Evolutionary conservation across 2,888 invertebrate genomes (phyloP).

Genomic region (Troides aeacus): DNA sequence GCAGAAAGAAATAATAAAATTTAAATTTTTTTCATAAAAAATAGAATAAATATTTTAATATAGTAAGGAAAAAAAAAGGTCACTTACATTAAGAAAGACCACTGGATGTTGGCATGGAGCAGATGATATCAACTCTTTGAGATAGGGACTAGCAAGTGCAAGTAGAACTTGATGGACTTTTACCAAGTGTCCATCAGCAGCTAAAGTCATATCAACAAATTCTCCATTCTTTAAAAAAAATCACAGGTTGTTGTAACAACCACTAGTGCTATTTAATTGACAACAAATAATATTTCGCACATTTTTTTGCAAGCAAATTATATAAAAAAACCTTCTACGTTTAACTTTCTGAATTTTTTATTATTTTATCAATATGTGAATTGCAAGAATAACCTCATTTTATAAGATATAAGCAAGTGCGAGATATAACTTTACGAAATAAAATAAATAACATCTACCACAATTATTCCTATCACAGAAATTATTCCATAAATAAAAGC

Average conservation of each 20-base stretch:
- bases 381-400: too few species aligned
- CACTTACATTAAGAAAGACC: constrained; percentile 71
- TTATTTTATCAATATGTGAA: too few species aligned
- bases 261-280: neutral
- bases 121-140: constrained; percentile 68
- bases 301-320: neutral
- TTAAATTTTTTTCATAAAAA: neutral
- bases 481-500: neutral
- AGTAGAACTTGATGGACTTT: constrained; percentile 58
- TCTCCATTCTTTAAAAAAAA: constrained; percentile 60
- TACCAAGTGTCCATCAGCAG: constrained; percentile 66
- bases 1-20: neutral
- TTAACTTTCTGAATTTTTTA: too few species aligned
- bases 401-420: too few species aligned
- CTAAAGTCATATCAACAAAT: constrained; percentile 69
- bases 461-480: too few species aligned
- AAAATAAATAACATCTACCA: too few species aligned
- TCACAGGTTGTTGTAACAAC: neutral
- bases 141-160: constrained; percentile 70
- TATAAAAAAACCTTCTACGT: too few species aligned
- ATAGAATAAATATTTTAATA: neutral
- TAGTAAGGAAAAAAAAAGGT: neutral
- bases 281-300: neutral
- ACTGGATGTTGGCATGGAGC: constrained; percentile 72
- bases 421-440: too few species aligned